Evolutionary conservation across 2,113 vertebrate species (phyloP).

Genomic region (Grammomys surdaster): DNA sequence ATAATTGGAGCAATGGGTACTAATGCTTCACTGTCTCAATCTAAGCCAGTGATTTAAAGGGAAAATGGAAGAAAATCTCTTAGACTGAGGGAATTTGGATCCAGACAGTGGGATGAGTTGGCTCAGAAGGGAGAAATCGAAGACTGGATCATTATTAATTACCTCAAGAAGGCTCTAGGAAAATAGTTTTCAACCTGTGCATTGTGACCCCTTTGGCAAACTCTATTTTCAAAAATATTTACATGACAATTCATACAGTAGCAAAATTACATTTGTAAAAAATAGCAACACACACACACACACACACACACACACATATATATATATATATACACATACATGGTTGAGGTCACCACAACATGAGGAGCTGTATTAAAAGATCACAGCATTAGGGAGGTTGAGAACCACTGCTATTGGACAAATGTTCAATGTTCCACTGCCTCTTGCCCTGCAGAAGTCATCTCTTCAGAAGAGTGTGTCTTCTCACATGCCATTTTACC

Average conservation of each 20-base stretch:
- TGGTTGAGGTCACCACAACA: no score
- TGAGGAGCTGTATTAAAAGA: neutral
- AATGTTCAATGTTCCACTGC: neutral
- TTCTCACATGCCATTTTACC: neutral
- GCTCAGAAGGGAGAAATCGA: conserved; percentile 35
- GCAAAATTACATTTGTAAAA: neutral
- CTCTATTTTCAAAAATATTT: neutral
- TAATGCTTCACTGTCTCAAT: neutral
- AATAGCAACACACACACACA: neutral
- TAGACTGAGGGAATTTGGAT: conserved; percentile 7
- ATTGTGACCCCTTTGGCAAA: neutral
- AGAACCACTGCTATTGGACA: neutral
- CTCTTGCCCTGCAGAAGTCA: no score
- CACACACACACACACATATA: no score
- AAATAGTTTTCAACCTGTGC: neutral
- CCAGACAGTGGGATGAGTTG: neutral
- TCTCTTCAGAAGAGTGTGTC: neutral
- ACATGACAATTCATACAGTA: neutral
- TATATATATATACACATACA: no score
- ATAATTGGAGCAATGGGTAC: conserved; percentile 14
- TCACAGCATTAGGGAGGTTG: neutral
- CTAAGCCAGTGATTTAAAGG: conserved; percentile 46
- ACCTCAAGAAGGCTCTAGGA: neutral
- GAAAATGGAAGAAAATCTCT: conserved; percentile 66
- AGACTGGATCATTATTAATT: neutral